Percentiles rank a stretch among this genome's conserved stretches.
Evolutionary conservation across 2,797 vertebrate species (phyloP).

Genomic region (Erethizon dorsatum): DNA sequence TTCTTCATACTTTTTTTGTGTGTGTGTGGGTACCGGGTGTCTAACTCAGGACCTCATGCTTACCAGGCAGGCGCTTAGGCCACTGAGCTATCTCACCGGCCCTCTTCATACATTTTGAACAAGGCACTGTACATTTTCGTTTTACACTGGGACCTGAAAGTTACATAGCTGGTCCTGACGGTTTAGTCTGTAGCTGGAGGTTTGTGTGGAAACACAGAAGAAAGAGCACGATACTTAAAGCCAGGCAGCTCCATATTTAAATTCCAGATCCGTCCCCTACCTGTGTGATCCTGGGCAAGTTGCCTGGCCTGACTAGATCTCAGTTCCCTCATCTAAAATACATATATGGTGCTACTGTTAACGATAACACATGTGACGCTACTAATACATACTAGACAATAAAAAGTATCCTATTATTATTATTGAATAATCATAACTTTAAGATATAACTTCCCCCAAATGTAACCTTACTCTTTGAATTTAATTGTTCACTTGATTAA

Average conservation of each 20-base stretch:
- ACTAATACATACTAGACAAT: neutral
- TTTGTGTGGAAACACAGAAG: neutral
- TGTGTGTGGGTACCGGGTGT: no score
- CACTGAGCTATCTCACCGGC: no score
- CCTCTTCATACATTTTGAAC: neutral
- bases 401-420: neutral
- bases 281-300: neutral
- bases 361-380: neutral
- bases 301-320: neutral
- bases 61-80: no score
- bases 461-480: neutral
- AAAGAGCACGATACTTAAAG: neutral
- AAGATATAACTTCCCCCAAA: neutral
- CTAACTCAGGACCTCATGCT: no score
- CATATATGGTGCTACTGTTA: neutral
- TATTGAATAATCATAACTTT: neutral
- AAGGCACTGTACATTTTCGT: neutral
- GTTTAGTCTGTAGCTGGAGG: neutral
- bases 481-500: constrained; percentile 20
- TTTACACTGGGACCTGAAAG: neutral
- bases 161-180: neutral
- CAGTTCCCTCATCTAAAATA: constrained; percentile 33
- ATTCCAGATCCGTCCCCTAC: neutral
- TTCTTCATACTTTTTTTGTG: neutral
- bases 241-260: neutral